A percentile compares a stretch with the other conserved stretches of the same genome.
These are phyloP conservation scores for Coenonympha arcania DNA, from an alignment of 2,888 invertebrate species.

Conservation along the genomic window DNA sequence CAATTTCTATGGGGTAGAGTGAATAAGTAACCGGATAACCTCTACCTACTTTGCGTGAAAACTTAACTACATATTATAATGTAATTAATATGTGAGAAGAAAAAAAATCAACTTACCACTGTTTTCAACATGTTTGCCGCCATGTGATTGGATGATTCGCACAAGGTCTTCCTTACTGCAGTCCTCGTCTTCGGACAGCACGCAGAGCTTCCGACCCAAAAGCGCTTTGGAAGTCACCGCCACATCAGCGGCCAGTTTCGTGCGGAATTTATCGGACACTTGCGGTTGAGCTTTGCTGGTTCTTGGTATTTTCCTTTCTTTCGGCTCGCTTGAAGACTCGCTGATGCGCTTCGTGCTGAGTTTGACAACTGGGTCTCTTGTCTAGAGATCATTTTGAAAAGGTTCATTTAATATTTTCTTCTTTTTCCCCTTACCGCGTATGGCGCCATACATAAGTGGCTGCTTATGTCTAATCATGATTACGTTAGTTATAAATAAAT, in stretches of 20 bases:
- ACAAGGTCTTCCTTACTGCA: slow-evolving; percentile 45
- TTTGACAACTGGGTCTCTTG: slow-evolving; percentile 48
- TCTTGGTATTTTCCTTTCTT: slow-evolving; percentile 34
- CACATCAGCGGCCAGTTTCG: slow-evolving; percentile 30
- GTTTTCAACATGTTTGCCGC: slow-evolving; percentile 54
- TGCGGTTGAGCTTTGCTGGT: slow-evolving; percentile 35
- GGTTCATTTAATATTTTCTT: no score
- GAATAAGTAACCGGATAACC: no score
- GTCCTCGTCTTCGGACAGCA: slow-evolving; percentile 55
- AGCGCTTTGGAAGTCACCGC: slow-evolving; percentile 47
- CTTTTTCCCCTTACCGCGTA: no score
- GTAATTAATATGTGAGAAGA: no score
- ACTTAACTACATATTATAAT: no score
- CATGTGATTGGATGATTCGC: slow-evolving; percentile 49
- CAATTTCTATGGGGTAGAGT: no score
- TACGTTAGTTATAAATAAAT: no score
- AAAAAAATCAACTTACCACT: slow-evolving; percentile 36
- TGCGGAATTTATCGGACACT: slow-evolving; percentile 50
- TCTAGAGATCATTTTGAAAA: slow-evolving; percentile 31
- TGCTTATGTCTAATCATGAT: no score
- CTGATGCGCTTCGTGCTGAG: slow-evolving; percentile 46
- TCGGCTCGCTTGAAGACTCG: slow-evolving; percentile 36
- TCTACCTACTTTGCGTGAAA: no score
- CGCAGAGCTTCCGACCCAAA: slow-evolving; percentile 45
- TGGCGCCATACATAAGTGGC: no score